Percentiles rank a stretch among this genome's conserved stretches.
Evolutionary conservation across 2,113 vertebrate species (phyloP).

Genomic region (Bettongia penicillata): DNA sequence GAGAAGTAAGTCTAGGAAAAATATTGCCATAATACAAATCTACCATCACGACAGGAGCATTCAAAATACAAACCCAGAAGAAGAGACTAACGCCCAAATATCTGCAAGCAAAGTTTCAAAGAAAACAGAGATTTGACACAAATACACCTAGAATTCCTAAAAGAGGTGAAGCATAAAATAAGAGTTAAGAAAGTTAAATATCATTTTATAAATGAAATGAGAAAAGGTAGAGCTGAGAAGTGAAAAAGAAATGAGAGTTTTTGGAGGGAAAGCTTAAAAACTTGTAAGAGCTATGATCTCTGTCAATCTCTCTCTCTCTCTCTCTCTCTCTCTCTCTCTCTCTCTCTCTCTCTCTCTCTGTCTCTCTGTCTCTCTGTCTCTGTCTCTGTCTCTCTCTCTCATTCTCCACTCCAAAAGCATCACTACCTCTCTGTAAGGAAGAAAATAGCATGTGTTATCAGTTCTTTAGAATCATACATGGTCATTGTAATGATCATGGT

Average conservation of each 20-base stretch:
- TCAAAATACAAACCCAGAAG: background rate
- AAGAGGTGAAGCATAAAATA: background rate
- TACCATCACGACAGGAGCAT: background rate
- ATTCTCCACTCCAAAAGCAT: background rate
- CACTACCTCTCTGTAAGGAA: background rate
- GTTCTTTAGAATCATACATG: background rate
- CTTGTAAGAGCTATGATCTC: background rate
- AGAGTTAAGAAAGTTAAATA: background rate
- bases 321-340: too few species aligned
- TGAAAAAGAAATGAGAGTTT: background rate
- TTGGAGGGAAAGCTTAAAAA: background rate
- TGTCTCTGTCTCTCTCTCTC: too few species aligned
- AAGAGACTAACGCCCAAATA: background rate
- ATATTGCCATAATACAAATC: background rate
- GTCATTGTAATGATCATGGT: background rate
- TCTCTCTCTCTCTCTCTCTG: too few species aligned
- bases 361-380: too few species aligned
- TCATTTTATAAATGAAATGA: background rate
- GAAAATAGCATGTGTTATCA: background rate
- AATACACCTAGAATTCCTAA: background rate
- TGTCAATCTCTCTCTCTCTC: too few species aligned
- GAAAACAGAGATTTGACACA: background rate
- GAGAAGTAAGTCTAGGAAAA: background rate
- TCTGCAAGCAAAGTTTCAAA: background rate
- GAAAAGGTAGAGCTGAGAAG: background rate